Base-by-base conservation (phyloP, 1,140 invertebrate genomes). In the Atta cephalotes region DNA sequence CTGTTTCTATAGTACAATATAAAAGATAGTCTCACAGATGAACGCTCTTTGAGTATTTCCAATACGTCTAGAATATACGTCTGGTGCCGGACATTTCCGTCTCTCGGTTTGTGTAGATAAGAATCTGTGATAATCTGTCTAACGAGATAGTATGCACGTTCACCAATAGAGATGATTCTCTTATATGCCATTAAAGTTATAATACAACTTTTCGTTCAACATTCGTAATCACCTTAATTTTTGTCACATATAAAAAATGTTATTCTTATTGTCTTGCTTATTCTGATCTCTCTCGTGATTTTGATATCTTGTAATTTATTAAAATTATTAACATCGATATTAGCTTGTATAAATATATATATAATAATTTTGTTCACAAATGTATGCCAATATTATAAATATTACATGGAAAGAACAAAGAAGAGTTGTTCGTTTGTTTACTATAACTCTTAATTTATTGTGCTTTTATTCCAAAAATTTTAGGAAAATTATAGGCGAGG, bases 51-150 rank as follows among this genome's bases (percentile, higher is more conserved):
- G 4, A 53, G 12, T 39, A 18, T 85, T 51, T 86, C 5, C 62
- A 51, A 68, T 14, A 14, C n/a, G 72, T 66, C 65, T 63, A 77
- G 63, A 14, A 56, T 25, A 21, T 21, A 21, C 21, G 21, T 21
- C 21, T 21, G 49, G 5, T 28, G 14, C 10, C 45, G 28, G 28
- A 28, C n/a, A n/a, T 70, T 82, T 78, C 60, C 66, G 45, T 79
- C 51, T 87, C 39, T 49, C 7, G 31, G 0, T 35, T 87, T 70
- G 79, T 85, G 79, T 77, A 89, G 77, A 63, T 70, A 45, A 56
- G 45, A 58, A 86, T 86, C 65, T 76, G 16, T 28, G 35, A 35
- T 81, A 63, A 86, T 88, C 82, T 78, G 16, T 28, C 58, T 51
- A 70, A 7, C 21, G 0, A 21, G 71, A 72, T 58, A 60, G 18